phyloP scores from a whole-genome alignment of 30 jellyfish, hydroid and myxozoan genomes.

The Hydra vulgaris region DNA sequence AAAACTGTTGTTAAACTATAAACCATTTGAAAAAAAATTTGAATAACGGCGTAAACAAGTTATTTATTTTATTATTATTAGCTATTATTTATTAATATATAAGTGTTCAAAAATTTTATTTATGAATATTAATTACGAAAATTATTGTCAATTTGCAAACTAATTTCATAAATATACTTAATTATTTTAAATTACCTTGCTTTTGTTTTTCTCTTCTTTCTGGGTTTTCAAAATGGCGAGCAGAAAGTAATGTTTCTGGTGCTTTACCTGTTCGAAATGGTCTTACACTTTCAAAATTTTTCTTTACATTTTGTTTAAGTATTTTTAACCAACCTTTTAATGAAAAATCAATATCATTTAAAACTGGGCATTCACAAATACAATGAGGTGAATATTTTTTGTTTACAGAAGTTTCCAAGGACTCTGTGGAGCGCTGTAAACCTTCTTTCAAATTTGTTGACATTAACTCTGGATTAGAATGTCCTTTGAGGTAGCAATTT shows the following conservation, averaged over 20 bases:
- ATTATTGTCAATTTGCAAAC: no score
- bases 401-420: neutral
- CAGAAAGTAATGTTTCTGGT: conserved; percentile 43
- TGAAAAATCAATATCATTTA: conserved; percentile 32
- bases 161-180: no score
- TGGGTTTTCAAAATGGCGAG: conserved; percentile 42
- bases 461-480: neutral
- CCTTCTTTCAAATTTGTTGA: neutral
- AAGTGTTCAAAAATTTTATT: no score
- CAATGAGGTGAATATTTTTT: conserved; percentile 18
- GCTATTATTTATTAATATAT: no score
- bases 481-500: neutral
- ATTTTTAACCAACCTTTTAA: conserved; percentile 37
- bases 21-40: no score
- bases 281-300: neutral
- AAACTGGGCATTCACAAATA: conserved; percentile 55
- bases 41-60: no score
- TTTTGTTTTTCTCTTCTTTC: neutral
- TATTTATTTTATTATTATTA: no score
- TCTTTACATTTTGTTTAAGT: conserved; percentile 15
- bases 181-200: neutral
- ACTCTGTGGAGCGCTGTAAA: neutral
- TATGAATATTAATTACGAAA: no score
- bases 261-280: conserved; percentile 77
- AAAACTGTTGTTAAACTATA: no score